Conservation (phyloP, 2,113 vertebrate genomes). For the Otocyon megalotis region DNA sequence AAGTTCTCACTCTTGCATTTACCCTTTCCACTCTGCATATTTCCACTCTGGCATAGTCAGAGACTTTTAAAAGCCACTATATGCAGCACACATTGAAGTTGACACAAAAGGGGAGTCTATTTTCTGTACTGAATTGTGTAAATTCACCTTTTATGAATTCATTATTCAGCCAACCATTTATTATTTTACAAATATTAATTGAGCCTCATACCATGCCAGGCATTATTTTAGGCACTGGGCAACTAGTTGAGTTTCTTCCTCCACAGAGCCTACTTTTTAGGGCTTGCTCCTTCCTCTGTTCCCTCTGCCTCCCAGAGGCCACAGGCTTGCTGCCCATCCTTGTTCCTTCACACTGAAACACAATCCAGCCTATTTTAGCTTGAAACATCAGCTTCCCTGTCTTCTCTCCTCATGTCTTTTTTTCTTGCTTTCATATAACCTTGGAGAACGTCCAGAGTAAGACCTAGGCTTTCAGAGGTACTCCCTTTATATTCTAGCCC, state of each 20-base stretch:
- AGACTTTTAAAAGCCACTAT: not conserved
- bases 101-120: not conserved
- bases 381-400: not conserved
- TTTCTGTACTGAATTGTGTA: not conserved
- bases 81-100: not conserved
- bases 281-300: not conserved
- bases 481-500: not conserved
- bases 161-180: not conserved
- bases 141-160: not conserved
- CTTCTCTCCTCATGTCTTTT: constrained; percentile 1
- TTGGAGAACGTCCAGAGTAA: not conserved
- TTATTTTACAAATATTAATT: not conserved
- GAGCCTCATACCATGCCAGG: not conserved
- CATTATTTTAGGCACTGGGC: not conserved
- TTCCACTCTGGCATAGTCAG: not conserved
- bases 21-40: not conserved
- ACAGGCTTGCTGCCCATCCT: not conserved
- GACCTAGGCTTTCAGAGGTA: not conserved
- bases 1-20: not conserved
- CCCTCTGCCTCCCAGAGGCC: not conserved
- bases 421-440: not conserved
- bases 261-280: not conserved
- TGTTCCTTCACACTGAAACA: not conserved
- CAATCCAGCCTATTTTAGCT: not conserved
- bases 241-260: not conserved